A percentile compares a stretch with the other conserved stretches of the same genome.
Evolutionary conservation across 2,113 vertebrate genomes (phyloP).

Genomic region (Colaptes auratus): DNA sequence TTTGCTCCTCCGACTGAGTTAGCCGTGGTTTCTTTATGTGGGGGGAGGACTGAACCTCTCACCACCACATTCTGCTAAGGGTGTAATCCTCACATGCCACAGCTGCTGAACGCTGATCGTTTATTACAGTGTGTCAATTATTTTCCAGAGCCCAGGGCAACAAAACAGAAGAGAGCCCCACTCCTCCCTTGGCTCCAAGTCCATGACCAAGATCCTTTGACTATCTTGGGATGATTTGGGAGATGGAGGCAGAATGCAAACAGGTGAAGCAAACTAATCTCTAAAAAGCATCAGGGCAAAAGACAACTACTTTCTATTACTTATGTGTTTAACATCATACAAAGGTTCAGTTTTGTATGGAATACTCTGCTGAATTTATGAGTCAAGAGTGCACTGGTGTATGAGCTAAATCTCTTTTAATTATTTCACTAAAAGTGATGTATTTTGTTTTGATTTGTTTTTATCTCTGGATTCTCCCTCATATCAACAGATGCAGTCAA

Average conservation of each 20-base stretch:
- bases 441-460: not conserved
- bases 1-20: too few species aligned
- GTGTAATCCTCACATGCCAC: not conserved
- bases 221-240: not conserved
- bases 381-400: not conserved
- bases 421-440: not conserved
- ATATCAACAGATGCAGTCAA: not conserved
- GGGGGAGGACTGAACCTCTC: too few species aligned
- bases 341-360: not conserved
- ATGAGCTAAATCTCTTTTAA: not conserved
- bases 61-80: too few species aligned
- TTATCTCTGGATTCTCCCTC: not conserved
- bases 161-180: not conserved
- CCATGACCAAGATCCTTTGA: not conserved
- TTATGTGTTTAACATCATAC: not conserved
- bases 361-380: not conserved
- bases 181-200: rapidly evolving
- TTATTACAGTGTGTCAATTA: not conserved
- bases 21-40: too few species aligned
- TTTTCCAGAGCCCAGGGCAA: conserved; percentile 13
- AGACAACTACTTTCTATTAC: not conserved
- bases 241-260: conserved; percentile 22
- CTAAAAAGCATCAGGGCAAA: not conserved
- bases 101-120: not conserved
- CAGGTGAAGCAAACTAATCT: not conserved